Base-by-base conservation (phyloP, 2,113 vertebrate species). In the Sinosuthora webbiana region DNA sequence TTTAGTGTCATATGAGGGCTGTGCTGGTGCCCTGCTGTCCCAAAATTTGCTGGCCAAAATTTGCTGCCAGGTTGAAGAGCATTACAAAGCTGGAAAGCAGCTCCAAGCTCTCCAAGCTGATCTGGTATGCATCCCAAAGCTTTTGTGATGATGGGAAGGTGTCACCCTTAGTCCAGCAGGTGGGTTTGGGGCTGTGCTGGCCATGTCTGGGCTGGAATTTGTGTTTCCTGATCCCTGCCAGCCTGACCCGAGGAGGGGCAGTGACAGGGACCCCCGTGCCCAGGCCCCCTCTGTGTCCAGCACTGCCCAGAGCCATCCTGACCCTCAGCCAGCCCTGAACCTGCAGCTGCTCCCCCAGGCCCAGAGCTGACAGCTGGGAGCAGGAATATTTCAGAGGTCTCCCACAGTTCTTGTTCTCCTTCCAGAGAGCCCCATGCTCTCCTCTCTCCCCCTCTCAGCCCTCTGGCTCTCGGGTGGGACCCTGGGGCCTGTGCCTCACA, bases 81-180 rank as follows among this genome's bases (percentile, higher is more conserved):
- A 3, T 62, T 27, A 11, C 16, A 52, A 31, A 83, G 55, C 69
- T 77, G 59, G 50, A 41, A 55, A 24, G 28, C 59, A 78, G 15
- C 74, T 81, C 5, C 39, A 35, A 63, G 52, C 33, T 50, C 35
- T 30, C 3, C 47, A 53, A 6, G 18, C 37, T 4, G 23, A n/a
- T 4, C 49, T 73, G 33, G 2, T 0, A 0, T 73, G 57, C 12
- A 19, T 75, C 70, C 49, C 0, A 0, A 8, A 33, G 49, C 53
- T 76, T 55, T 76, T 67, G 28, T 20, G 31, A 4, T 12, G n/a
- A 18, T 53, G 69, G 81, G 55, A 27, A 37, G 10, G 57, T 17
- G 17, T 23, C 35, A 20, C 7, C 14, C 39, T 68, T 33, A 33
- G 8, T 31, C 21, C 65, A 33, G 28, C 14, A 18, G 39, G 23